Evolutionary conservation across 2,888 invertebrate genomes (phyloP).

Genomic region (Idaea dimidiata): DNA sequence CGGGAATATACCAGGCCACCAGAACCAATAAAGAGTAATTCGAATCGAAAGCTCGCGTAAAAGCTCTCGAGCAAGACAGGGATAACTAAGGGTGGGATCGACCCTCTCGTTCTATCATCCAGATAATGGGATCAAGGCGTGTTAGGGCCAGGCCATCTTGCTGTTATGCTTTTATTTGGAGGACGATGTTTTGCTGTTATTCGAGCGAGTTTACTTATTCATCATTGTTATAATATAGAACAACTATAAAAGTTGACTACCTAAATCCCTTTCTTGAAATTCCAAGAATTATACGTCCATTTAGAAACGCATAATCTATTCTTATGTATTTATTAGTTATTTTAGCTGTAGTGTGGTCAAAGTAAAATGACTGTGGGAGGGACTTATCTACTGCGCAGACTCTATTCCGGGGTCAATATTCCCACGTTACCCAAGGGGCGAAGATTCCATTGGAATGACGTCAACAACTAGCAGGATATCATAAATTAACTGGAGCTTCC

Average conservation of each 20-base stretch:
- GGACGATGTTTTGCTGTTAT: no score
- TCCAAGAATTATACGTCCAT: not conserved
- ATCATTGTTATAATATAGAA: not conserved
- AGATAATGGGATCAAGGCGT: constrained; percentile 40
- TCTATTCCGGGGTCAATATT: constrained; percentile 40
- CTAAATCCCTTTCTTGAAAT: not conserved
- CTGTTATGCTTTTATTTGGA: constrained; percentile 16
- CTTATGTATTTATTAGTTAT: not conserved
- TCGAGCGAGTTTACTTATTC: not conserved
- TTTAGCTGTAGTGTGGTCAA: not conserved
- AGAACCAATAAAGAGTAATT: constrained; percentile 41
- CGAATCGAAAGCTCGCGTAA: constrained; percentile 51
- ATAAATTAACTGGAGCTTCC: constrained; percentile 51
- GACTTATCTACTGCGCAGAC: constrained; percentile 23
- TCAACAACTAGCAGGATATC: constrained; percentile 79
- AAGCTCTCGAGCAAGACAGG: constrained; percentile 62
- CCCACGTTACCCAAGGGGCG: constrained; percentile 75
- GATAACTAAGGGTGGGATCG: constrained; percentile 41
- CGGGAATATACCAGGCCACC: constrained; percentile 74
- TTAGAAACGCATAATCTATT: not conserved
- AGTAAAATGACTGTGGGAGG: not conserved
- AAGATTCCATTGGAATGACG: constrained; percentile 79
- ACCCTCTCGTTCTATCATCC: constrained; percentile 49
- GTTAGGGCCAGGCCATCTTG: constrained; percentile 19
- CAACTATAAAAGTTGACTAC: not conserved